Percentiles rank a stretch among this genome's conserved stretches.
Conservation (phyloP, 2,888 invertebrate species). For the Mycalesis mineus region DNA sequence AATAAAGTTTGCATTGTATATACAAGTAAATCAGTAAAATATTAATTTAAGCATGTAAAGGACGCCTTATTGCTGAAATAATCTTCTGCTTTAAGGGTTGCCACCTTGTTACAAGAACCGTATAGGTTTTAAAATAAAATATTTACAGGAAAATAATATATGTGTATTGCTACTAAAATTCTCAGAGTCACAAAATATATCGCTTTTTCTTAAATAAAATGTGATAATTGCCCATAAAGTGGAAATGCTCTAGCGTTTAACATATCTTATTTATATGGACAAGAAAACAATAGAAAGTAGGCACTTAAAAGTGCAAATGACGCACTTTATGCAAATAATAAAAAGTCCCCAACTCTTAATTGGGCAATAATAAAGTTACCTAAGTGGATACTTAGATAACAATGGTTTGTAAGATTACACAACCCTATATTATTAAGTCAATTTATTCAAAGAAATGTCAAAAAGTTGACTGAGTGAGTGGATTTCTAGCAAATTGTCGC, state of each 20-base stretch:
- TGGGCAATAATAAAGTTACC: neutral
- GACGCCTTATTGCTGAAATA: no score
- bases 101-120: no score
- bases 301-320: neutral
- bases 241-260: neutral
- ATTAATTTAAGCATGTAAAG: no score
- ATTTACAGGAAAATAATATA: no score
- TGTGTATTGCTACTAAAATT: no score
- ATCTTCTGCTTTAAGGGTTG: no score
- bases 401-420: constrained; percentile 23
- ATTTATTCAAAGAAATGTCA: constrained; percentile 60
- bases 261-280: neutral
- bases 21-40: no score
- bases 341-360: neutral
- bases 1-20: no score
- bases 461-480: constrained; percentile 53
- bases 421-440: constrained; percentile 45
- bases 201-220: neutral
- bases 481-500: constrained; percentile 67
- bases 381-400: neutral
- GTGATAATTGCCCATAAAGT: neutral
- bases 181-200: no score
- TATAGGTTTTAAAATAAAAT: no score
- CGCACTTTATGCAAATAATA: constrained; percentile 1
- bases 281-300: neutral